Evolutionary conservation across 2,113 vertebrate species (phyloP).

Genomic region (Siniperca chuatsi): DNA sequence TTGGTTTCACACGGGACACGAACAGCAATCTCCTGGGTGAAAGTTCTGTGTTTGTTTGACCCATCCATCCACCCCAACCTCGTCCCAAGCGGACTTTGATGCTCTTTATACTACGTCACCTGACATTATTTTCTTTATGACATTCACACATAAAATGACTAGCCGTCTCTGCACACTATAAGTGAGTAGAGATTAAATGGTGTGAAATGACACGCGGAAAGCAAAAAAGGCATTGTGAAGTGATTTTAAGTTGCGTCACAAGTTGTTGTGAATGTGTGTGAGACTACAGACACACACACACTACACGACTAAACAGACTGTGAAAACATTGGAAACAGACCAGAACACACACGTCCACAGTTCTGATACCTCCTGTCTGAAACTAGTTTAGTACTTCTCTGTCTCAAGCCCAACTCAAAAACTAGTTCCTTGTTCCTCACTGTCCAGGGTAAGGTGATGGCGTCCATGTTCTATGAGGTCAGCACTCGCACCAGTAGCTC

Average conservation of each 20-base stretch:
- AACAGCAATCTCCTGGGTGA: too few species aligned
- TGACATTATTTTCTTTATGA: too few species aligned
- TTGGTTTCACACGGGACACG: too few species aligned
- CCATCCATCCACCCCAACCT: too few species aligned
- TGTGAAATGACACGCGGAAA: too few species aligned
- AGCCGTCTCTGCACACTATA: too few species aligned
- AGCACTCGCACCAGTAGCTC: constrained; percentile 98
- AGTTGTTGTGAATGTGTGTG: not conserved
- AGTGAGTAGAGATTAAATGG: too few species aligned
- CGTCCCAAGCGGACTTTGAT: too few species aligned
- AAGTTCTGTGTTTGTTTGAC: too few species aligned
- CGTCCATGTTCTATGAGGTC: constrained; percentile 96
- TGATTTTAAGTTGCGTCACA: not conserved
- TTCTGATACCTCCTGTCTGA: not conserved
- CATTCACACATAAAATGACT: too few species aligned
- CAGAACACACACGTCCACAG: not conserved
- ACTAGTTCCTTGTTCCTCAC: rapidly evolving
- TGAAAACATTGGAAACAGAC: not conserved
- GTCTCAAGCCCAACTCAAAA: not conserved
- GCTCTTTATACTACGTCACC: too few species aligned
- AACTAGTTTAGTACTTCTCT: not conserved
- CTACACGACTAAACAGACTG: not conserved
- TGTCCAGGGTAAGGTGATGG: constrained; percentile 95
- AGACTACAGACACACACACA: not conserved
- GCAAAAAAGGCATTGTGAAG: too few species aligned